These are phyloP conservation scores for Metallyticus violacea DNA, from an alignment of 2,888 invertebrate species.

Conservation along the genomic window DNA sequence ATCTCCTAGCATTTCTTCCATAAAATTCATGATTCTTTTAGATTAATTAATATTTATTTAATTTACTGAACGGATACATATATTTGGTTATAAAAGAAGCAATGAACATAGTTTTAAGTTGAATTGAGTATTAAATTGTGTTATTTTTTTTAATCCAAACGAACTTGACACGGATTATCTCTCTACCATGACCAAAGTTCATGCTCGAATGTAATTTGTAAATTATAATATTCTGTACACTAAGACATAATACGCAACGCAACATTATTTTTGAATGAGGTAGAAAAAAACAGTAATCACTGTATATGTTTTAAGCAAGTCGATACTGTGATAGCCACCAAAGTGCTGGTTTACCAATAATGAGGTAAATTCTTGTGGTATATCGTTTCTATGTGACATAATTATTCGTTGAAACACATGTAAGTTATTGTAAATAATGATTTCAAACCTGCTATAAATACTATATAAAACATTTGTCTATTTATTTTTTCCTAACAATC, in stretches of 20 bases:
- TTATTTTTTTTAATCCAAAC: no score
- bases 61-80: no score
- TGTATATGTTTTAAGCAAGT: neutral
- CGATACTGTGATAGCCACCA: neutral
- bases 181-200: no score
- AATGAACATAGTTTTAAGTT: no score
- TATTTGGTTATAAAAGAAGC: no score
- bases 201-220: neutral
- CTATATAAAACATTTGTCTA: neutral
- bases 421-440: neutral
- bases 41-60: no score
- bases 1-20: no score
- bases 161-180: no score
- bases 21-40: no score
- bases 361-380: neutral
- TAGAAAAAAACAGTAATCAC: neutral
- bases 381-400: neutral
- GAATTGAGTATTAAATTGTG: no score
- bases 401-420: neutral
- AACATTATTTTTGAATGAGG: neutral
- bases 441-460: neutral
- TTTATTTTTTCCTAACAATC: neutral
- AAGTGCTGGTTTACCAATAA: neutral
- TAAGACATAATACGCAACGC: neutral
- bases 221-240: neutral